Conservation (phyloP, 2,888 invertebrate genomes). For the Aricia artaxerxes region DNA sequence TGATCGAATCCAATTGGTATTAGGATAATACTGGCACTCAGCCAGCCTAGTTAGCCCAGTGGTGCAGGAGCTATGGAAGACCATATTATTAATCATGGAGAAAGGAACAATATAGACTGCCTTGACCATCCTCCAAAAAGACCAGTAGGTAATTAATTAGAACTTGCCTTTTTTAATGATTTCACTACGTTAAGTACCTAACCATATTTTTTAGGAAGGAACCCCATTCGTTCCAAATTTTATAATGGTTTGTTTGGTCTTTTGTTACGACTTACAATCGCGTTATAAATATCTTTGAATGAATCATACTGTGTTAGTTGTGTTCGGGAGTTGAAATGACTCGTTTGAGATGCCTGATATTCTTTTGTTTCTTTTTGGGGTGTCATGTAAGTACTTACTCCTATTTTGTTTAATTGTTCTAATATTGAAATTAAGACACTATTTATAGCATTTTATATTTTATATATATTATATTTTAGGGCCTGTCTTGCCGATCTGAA, state of each 20-base stretch:
- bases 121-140: too few relatives aligned
- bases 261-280: neutral
- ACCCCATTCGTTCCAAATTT: neutral
- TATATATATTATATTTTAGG: conserved; percentile 50
- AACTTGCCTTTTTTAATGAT: too few relatives aligned
- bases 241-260: neutral
- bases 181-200: too few relatives aligned
- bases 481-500: conserved; percentile 80
- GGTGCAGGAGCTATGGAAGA: too few relatives aligned
- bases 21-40: too few relatives aligned
- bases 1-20: too few relatives aligned
- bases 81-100: too few relatives aligned
- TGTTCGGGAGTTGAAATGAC: conserved; percentile 1
- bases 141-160: too few relatives aligned
- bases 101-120: too few relatives aligned
- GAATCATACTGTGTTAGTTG: neutral
- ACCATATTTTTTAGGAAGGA: neutral
- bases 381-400: conserved; percentile 4
- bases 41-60: too few relatives aligned
- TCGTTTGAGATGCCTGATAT: neutral
- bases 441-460: too few relatives aligned
- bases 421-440: neutral
- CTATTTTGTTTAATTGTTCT: neutral
- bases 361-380: conserved; percentile 16
- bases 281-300: conserved; percentile 4